Evolutionary conservation across 2,888 invertebrate species (phyloP), one percentile per base, ranked within the genome.

Genomic region (Cryptus viduatorius): DNA sequence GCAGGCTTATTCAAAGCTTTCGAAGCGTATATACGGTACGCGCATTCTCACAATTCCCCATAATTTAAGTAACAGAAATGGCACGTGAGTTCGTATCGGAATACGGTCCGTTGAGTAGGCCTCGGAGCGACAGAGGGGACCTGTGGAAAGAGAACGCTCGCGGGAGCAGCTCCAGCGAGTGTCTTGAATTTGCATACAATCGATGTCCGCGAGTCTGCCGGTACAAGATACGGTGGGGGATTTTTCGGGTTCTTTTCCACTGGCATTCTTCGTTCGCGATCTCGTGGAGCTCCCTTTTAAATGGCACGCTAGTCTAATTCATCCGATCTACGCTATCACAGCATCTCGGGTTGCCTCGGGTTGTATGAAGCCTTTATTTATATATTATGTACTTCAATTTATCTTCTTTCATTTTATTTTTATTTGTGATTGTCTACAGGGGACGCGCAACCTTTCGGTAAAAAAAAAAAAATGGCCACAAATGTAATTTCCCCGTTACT

Each of bases 101-200:
- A n/a, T 64, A 64, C 16, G 64, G 64, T 37, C 37, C 16, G 37
- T 42, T 64, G 64, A 65, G 64, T 65, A 65, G 64, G 37, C 64
- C 64, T 72, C 68, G 68, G 65, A 79, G 79, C 56, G 61, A 76
- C 78, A 72, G 50, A 78, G 79, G 79, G 72, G 65, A 85, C 77
- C 80, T 69, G 50, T 78, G 80, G 71, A 80, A 80, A 83, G 83
- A 83, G 79, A 82, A 68, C 82, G 79, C 65, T 71, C 82, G 85
- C 79, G 73, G 76, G 79, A 82, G 80, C 80, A 76, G 82, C 64
- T 78, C 56, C n/a, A 86, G 86, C 85, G 84, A 83, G 84, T 72
- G 80, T 76, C 72, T 84, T 44, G 86, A 83, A 90, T 91, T 90
- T 89, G 88, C 90, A 90, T 90, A 91, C 90, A 90, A 91, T 91